A percentile compares a stretch with the other conserved stretches of the same genome.
These are phyloP conservation scores for Leucania comma DNA, from an alignment of 2,888 invertebrate species.

Conservation along the genomic window DNA sequence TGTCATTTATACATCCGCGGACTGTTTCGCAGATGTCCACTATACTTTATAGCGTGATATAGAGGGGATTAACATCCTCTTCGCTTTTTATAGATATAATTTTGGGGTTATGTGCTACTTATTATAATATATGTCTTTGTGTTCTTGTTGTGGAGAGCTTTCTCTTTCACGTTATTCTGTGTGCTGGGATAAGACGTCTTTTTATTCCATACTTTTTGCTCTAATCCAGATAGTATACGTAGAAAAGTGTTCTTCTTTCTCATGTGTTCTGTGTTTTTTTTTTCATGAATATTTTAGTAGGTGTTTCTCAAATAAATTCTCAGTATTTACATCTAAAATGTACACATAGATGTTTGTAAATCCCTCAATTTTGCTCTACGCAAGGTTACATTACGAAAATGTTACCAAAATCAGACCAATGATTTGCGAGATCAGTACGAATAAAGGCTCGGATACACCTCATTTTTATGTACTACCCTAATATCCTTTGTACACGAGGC, in stretches of 20 bases:
- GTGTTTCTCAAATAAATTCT: not conserved
- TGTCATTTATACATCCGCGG: slow-evolving; percentile 19
- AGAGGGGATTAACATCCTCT: slow-evolving; percentile 24
- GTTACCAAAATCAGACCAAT: slow-evolving; percentile 26
- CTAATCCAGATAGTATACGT: not conserved
- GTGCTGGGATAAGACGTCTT: not conserved
- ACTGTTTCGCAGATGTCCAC: slow-evolving; percentile 47
- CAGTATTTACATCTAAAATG: not conserved
- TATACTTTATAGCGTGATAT: slow-evolving; percentile 28
- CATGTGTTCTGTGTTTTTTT: not conserved
- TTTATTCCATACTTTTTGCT: slow-evolving; percentile 12
- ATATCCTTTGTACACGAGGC: slow-evolving; percentile 66
- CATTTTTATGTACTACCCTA: slow-evolving; percentile 47
- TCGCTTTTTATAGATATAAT: slow-evolving; percentile 42
- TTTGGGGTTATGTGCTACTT: slow-evolving; percentile 16
- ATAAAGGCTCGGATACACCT: slow-evolving; percentile 34
- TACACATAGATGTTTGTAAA: slow-evolving; percentile 15
- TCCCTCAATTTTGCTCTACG: not conserved
- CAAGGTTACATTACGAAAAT: slow-evolving; percentile 13
- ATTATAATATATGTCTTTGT: slow-evolving; percentile 8
- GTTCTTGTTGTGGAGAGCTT: slow-evolving; percentile 11
- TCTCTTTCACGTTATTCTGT: slow-evolving; percentile 23
- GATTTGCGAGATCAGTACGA: slow-evolving; percentile 36
- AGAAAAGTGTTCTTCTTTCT: not conserved
- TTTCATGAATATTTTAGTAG: not conserved